Evolutionary conservation across 2,113 vertebrate genomes (phyloP), one percentile per base, ranked within the genome.

Genomic region (Clarias gariepinus): DNA sequence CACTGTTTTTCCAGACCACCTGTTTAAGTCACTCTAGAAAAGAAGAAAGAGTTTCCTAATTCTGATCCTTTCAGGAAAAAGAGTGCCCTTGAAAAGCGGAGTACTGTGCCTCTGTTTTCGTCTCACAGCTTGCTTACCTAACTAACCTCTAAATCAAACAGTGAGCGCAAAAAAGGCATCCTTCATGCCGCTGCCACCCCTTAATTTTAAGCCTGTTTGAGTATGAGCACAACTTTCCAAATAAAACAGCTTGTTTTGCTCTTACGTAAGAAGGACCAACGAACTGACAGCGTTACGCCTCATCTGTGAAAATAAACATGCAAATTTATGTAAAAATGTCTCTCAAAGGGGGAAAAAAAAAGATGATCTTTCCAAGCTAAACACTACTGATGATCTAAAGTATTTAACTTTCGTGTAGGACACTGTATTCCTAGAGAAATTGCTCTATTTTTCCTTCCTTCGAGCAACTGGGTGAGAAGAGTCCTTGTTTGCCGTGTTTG

Each of bases 161-260:
- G 69, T 9, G 58, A 85, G 73, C 80, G 87, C 66, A 73, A 91
- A 89, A 92, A 91, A 90, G 89, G 86, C 55, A 61, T 77, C 86
- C 88, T 95, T 94, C 91, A 94, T 93, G 86, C 89, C 79, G 58
- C 85, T 88, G 74, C 92, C 87, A 91, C 90, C 87, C 89, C 89
- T 87, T 92, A 90, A 92, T 91, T 88, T 84, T 69, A 11, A 69
- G 19, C 68, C 84, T 94, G 90, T 94, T 94, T 95, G 91, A 93
- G 90, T 92, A 92, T 87, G 91, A 90, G 78, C 55, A 83, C 55
- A 13, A 89, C 91, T 90, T 91, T 94, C 94, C 95, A 95, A 94
- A 93, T 91, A 91, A 94, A 95, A 94, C 83, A 94, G 89, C 90
- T 92, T 93, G 90, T 93, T 93, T 92, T 91, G 91, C 92, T 91